Base-by-base conservation (phyloP, 2,888 invertebrate species). In the Agrotis segetum region DNA sequence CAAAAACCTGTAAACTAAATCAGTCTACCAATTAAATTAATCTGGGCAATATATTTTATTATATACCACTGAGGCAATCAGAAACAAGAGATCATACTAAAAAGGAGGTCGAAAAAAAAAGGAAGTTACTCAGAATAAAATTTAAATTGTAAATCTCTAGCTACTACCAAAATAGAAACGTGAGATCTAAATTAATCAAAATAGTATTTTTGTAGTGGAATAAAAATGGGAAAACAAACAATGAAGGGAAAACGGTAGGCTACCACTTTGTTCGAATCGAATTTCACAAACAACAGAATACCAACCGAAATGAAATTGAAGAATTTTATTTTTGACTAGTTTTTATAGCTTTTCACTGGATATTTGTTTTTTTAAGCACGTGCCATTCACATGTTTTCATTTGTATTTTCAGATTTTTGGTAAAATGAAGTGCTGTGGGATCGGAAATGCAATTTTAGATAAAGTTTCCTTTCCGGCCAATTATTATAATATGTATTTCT, bases 321-420 rank as follows among this genome's bases (percentile, higher is more conserved):
- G 16, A 46, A 21, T 63, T 74, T 63, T 34, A 69, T 55, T 74
- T 76, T 59, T 21, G 59, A 67, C 24, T 59, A 47, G 24, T 2
- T 24, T 24, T 24, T 24, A n/a, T n/a, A 1, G 56, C 34, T 59
- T 14, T 67, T 19, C 59, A 13, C 9, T 40, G 59, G 55, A 70
- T 77, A 77, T 77, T 75, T 75, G 55, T 64, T 63, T 64, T 64
- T 60, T 46, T 77, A 59, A 19, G 13, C 19, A 34, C 49, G 44
- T 5, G 13, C 24, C 49, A 19, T 53, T 62, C 71, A 77, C 63
- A 63, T 63, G 40, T 13, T 16, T 46, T 49, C 34, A 11, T 19
- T 16, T n/a, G 44, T 60, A 58, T 50, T 50, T 50, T 21, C 44
- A 21, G 3, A 47, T 52, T 71, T 52, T 29, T 14, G 3, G 11